Evolutionary conservation across 2,797 vertebrate genomes (phyloP), one percentile per base, ranked within the genome.

Genomic region (Mus caroli): DNA sequence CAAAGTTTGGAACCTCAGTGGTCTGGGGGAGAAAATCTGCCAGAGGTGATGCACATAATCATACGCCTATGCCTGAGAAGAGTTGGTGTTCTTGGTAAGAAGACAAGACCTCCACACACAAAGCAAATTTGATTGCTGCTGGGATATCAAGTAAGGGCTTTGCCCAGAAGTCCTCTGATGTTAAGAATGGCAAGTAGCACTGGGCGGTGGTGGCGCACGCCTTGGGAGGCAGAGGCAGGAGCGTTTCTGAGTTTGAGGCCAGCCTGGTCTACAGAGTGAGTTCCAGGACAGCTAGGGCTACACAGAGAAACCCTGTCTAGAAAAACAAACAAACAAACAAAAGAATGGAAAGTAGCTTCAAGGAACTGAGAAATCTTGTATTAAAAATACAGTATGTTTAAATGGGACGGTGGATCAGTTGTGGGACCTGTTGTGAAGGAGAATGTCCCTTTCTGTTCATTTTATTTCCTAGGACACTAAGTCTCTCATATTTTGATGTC

Each of bases 401-500:
- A 26, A 58, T 62, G 43, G 14, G 0, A 78, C 3, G 3, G 8
- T 24, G 6, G n/a, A n/a, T 71, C 20, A n/a, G 14, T 17, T 24
- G 19, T 46, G 40, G 76, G 43, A 58, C 13, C 14, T 1, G 0
- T 6, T 0, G 22, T 7, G 34, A 26, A 46, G 14, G 11, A n/a
- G 19, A 34, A 0, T 37, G 0, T 3, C 26, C 12, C 1, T 60
- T 37, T 20, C 1, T 62, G 37, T 31, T 34, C 5, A 46, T 28
- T 24, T 92, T 19, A 11, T 56, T 60, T 60, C 34, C 54, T 3
- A 9, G 64, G 22, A 37, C 10, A 19, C 9, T 69, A 3, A 7
- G 22, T 52, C 43, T 52, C 34, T 52, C 12, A 3, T 17, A 80
- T 82, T 22, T n/a, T n/a, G 10, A 40, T 24, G 26, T 88, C 92